Base-by-base conservation (phyloP, 2,888 invertebrate genomes). In the Amaurobius ferox region DNA sequence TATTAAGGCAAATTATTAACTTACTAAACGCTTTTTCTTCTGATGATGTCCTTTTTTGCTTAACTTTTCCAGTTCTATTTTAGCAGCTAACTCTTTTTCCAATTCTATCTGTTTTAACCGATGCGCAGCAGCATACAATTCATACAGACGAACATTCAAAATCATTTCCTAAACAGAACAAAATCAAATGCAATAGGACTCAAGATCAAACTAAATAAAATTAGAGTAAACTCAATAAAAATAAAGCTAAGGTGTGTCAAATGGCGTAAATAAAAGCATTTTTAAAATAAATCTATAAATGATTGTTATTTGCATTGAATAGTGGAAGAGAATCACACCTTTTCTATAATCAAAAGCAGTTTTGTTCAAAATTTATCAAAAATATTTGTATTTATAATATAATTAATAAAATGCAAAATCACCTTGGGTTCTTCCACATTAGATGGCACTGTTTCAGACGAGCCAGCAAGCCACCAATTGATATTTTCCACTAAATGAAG, bases 381-480 rank as follows among this genome's bases (percentile, higher is more conserved):
- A n/a, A n/a, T n/a, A n/a, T n/a, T n/a, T n/a, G n/a, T n/a, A n/a
- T n/a, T n/a, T 35, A 35, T 35, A 7, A 35, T 35, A 35, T 5
- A 7, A 35, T 7, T 9, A 35, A 35, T 35, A 35, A 5, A 35
- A 35, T 35, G 9, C 5, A 35, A 7, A 1, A 66, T 32, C 40
- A 85, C 83, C 40, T 85, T 64, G 6, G 29, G 13, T 39, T 71
- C 35, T 29, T 44, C 9, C 23, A 11, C 39, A n/a, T 28, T 13
- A n/a, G 39, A 23, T 7, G 23, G 44, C 13, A 61, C 26, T 72
- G 64, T 67, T 28, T 72, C 67, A 67, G 28, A 13, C n/a, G 71
- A 85, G 19, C 83, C 83, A 71, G 77, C 83, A 30, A 77, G 29
- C 83, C 83, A 85, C 77, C 83, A 85, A 19, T 44, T 35, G 19